These are phyloP conservation scores for Limanda limanda DNA, from an alignment of 2,113 vertebrate genomes.

Conservation along the genomic window DNA sequence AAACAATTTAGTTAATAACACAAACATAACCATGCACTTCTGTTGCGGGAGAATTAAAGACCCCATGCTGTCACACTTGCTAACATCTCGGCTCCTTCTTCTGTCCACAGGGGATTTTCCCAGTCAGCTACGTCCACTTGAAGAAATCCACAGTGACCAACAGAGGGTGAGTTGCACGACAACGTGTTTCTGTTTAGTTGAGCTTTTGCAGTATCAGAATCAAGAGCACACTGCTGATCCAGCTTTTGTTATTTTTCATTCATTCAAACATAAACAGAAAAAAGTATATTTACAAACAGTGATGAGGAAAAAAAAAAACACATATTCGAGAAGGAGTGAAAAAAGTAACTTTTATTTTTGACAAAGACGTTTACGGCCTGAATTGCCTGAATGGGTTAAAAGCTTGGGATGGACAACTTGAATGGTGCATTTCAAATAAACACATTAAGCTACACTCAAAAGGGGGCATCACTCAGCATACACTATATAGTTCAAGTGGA, in stretches of 20 bases:
- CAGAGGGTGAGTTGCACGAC: conserved; percentile 80
- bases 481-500: too few relatives aligned
- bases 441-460: too few relatives aligned
- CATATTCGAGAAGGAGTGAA: too few relatives aligned
- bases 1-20: not conserved
- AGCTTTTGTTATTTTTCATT: not conserved
- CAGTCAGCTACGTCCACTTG: conserved; percentile 84
- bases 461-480: too few relatives aligned
- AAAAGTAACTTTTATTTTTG: too few relatives aligned
- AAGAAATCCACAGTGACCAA: conserved; percentile 86
- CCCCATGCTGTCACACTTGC: conserved; percentile 40
- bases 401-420: not conserved
- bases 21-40: conserved; percentile 6
- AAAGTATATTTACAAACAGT: not conserved
- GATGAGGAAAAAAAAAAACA: not conserved
- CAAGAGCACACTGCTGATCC: not conserved
- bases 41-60: conserved; percentile 23
- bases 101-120: conserved; percentile 83
- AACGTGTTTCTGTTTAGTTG: conserved; percentile 20
- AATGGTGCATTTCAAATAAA: too few relatives aligned
- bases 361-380: too few relatives aligned
- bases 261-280: not conserved
- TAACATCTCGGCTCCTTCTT: conserved; percentile 45
- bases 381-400: too few relatives aligned
- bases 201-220: conserved; percentile 8